Conservation (phyloP, 2,113 vertebrate genomes). For the Myotis davidii region DNA sequence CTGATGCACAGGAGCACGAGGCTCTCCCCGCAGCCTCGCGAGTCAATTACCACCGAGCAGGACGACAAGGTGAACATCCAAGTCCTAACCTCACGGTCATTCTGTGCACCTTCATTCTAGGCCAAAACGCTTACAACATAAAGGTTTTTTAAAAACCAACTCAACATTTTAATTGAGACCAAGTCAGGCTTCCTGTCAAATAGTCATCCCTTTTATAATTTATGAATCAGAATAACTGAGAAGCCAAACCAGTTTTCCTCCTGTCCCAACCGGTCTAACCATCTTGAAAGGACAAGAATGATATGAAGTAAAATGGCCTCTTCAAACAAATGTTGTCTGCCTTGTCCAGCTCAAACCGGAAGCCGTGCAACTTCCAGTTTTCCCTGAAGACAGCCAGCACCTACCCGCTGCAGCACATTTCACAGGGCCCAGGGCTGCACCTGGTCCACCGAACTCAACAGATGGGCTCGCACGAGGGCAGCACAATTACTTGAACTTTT, state of each 20-base stretch:
- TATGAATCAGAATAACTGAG: background rate
- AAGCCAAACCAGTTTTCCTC: conserved; percentile 14
- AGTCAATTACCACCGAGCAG: background rate
- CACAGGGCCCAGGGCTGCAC: background rate
- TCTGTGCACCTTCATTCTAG: background rate
- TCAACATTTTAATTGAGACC: background rate
- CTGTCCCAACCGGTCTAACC: background rate
- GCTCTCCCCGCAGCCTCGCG: too few species aligned
- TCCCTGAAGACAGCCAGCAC: background rate
- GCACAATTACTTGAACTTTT: background rate
- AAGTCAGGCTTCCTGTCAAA: background rate
- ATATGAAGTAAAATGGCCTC: background rate
- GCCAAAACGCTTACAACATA: background rate
- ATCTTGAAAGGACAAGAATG: background rate
- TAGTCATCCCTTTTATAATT: background rate
- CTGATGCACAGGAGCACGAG: accelerated
- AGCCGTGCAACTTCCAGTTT: background rate
- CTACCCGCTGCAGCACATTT: background rate
- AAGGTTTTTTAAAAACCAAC: background rate
- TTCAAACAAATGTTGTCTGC: conserved; percentile 58
- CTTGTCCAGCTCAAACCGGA: background rate
- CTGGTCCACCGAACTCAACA: background rate
- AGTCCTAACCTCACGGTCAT: background rate
- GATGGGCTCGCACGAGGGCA: accelerated
- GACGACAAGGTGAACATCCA: background rate